A percentile compares a stretch with the other conserved stretches of the same genome.
Evolutionary conservation across 2,888 invertebrate species (phyloP).

Genomic region (Dynastes tityus): DNA sequence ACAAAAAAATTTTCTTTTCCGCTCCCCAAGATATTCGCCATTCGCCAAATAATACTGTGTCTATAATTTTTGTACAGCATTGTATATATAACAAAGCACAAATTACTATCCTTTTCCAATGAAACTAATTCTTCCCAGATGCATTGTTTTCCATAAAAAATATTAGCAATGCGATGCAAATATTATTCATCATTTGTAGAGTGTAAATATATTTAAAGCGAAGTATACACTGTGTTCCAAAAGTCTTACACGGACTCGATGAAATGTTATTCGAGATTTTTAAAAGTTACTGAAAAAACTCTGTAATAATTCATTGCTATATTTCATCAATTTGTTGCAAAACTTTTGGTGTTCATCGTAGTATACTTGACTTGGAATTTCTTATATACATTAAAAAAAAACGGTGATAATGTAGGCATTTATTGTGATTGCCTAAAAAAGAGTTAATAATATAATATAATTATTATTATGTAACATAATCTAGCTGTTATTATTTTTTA

Average conservation of each 20-base stretch:
- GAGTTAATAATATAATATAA: conserved; percentile 14
- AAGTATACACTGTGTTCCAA: not conserved
- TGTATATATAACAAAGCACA: too few species aligned
- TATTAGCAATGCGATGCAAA: too few species aligned
- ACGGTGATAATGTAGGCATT: conserved; percentile 43
- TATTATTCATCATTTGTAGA: too few species aligned
- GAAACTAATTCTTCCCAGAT: too few species aligned
- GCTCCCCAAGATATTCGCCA: too few species aligned
- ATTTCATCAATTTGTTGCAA: not conserved
- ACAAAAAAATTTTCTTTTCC: too few species aligned
- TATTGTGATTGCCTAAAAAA: conserved; percentile 38
- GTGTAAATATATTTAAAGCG: not conserved
- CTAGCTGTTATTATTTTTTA: conserved; percentile 44
- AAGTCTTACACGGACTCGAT: not conserved
- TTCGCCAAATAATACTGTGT: too few species aligned
- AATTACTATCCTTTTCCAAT: too few species aligned
- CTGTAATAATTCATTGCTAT: not conserved
- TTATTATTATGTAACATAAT: conserved; percentile 38
- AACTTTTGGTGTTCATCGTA: not conserved
- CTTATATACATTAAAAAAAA: not conserved
- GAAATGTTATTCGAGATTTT: not conserved
- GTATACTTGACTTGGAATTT: not conserved
- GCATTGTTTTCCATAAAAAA: too few species aligned
- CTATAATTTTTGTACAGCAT: too few species aligned
- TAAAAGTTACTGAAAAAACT: not conserved